Conservation (phyloP, 2,113 vertebrate genomes). For the Orthonyx spaldingii region DNA sequence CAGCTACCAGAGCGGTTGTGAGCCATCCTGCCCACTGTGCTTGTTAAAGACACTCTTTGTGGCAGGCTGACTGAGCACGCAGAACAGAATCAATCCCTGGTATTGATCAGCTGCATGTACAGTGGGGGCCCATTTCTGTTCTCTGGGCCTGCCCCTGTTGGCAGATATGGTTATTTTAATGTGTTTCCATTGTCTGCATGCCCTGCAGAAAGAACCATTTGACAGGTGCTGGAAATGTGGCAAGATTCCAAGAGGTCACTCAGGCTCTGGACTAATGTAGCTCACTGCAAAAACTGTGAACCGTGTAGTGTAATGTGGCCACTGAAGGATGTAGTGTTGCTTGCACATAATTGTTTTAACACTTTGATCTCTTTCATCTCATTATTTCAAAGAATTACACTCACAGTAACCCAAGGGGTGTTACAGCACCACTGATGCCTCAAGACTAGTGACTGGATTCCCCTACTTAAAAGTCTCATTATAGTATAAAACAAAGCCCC, state of each 20-base stretch:
- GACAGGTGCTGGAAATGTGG: slow-evolving; percentile 26
- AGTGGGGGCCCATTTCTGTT: not conserved
- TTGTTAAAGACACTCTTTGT: not conserved
- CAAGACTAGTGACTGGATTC: not conserved
- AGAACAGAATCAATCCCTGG: not conserved
- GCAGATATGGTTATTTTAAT: not conserved
- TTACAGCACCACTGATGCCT: not conserved
- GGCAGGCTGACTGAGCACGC: not conserved
- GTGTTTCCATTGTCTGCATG: not conserved
- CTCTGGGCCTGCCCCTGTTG: not conserved
- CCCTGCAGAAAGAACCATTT: slow-evolving; percentile 12
- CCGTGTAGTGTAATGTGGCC: not conserved
- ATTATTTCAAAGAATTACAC: not conserved
- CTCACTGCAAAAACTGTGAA: not conserved
- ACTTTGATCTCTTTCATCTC: not conserved
- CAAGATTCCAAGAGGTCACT: not conserved
- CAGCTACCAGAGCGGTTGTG: not conserved
- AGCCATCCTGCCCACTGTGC: not conserved
- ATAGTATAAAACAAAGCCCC: not conserved
- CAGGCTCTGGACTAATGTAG: not conserved
- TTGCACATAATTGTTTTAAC: not conserved
- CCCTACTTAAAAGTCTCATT: not conserved
- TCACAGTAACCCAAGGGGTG: not conserved
- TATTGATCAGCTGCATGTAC: slow-evolving; percentile 1
- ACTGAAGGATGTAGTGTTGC: not conserved